Evolutionary conservation across 2,113 vertebrate species (phyloP).

Genomic region (Spheniscus mendiculus): DNA sequence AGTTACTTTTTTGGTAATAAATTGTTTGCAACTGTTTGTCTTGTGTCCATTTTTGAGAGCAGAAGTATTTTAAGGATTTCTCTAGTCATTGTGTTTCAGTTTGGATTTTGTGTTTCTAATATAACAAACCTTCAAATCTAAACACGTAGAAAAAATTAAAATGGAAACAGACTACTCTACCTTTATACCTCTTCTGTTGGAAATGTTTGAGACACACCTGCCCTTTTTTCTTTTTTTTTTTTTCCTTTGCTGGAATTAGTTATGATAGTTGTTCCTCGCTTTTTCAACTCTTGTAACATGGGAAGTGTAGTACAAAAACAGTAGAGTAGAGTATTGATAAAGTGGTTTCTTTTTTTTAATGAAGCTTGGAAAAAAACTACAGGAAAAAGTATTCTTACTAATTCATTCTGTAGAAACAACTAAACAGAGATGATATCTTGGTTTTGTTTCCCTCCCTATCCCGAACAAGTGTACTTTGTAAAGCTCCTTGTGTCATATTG

Average conservation of each 20-base stretch:
- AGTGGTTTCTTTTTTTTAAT: not conserved
- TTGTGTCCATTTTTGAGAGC: not conserved
- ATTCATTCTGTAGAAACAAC: not conserved
- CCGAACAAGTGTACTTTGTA: not conserved
- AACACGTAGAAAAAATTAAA: not conserved
- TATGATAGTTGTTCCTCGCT: not conserved
- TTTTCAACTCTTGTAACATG: not conserved
- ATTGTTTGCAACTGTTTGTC: not conserved
- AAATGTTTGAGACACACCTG: not conserved
- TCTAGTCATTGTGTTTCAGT: not conserved
- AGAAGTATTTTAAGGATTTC: not conserved
- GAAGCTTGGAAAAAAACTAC: not conserved
- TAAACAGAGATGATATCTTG: not conserved
- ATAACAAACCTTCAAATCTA: not conserved
- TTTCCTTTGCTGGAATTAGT: not conserved
- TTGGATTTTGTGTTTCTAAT: not conserved
- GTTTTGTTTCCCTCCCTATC: not conserved
- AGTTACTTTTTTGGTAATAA: not conserved
- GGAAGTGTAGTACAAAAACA: not conserved
- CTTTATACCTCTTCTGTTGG: not conserved
- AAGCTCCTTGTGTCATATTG: not conserved
- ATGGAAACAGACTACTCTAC: not conserved
- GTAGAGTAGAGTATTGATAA: not conserved
- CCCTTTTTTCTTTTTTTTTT: fast-evolving
- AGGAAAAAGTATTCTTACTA: not conserved